Conservation (phyloP, 2,888 invertebrate species). For the Dasysyrphus albostriatus region DNA sequence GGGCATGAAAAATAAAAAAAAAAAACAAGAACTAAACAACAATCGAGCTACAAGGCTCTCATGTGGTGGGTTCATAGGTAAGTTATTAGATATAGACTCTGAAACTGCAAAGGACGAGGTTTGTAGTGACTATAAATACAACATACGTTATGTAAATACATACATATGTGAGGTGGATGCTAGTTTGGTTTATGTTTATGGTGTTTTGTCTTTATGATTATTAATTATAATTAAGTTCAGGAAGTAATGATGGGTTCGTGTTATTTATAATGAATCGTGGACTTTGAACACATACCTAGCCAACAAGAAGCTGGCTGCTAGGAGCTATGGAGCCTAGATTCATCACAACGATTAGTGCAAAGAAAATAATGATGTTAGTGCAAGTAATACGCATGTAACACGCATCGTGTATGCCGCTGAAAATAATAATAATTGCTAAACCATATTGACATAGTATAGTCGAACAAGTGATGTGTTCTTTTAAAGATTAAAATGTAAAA, state of each 20-base stretch:
- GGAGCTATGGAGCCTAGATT: constrained; percentile 27
- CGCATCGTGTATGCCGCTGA: constrained; percentile 8
- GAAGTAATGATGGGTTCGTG: constrained; percentile 72
- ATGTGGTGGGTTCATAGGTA: neutral
- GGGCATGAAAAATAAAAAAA: neutral
- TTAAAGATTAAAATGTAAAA: constrained; percentile 10
- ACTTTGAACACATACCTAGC: constrained; percentile 37
- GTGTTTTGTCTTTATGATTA: constrained; percentile 71
- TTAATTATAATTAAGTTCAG: constrained; percentile 75
- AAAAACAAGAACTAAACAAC: neutral
- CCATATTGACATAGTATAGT: neutral
- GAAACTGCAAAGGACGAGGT: constrained; percentile 24
- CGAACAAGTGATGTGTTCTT: neutral
- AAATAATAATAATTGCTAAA: constrained; percentile 6
- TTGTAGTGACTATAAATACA: neutral
- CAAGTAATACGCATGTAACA: constrained; percentile 5
- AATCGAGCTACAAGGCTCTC: neutral
- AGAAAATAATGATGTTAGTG: constrained; percentile 33
- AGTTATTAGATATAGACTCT: constrained; percentile 3
- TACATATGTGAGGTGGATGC: constrained; percentile 30
- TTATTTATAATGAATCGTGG: constrained; percentile 54
- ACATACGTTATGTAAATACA: neutral
- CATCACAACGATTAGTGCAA: constrained; percentile 25
- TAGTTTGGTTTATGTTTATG: constrained; percentile 60
- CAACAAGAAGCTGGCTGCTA: constrained; percentile 22